Conservation (phyloP, 2,113 vertebrate genomes). For the Camelus bactrianus region DNA sequence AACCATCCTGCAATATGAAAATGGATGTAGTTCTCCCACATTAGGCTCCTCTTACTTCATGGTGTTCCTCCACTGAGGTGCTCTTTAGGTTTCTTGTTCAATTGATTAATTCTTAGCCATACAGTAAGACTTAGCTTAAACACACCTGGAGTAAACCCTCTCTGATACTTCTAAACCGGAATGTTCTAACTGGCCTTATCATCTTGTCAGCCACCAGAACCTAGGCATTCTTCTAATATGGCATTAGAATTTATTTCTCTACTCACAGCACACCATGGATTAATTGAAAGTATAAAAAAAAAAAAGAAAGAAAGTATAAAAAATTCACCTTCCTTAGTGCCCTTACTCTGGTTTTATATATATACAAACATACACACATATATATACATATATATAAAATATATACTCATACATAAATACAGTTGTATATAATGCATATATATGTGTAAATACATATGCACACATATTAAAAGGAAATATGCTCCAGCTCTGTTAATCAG, state of each 20-base stretch:
- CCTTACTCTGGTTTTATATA: background rate
- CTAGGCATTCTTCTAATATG: background rate
- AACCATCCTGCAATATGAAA: background rate
- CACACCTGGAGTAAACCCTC: background rate
- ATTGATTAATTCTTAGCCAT: background rate
- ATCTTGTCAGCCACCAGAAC: background rate
- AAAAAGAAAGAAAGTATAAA: background rate
- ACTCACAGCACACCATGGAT: background rate
- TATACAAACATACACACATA: background rate
- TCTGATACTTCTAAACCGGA: background rate
- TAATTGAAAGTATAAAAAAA: conserved; percentile 21
- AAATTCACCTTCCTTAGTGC: background rate
- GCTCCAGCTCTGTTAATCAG: background rate
- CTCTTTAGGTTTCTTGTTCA: background rate
- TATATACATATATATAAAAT: fast-evolving
- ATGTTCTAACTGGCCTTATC: background rate
- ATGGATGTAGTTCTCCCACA: background rate
- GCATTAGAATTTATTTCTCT: background rate
- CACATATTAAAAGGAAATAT: background rate
- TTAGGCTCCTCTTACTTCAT: background rate
- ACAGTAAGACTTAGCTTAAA: background rate
- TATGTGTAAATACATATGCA: background rate
- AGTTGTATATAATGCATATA: background rate
- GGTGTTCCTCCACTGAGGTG: background rate
- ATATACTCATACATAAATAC: background rate